A percentile compares a stretch with the other conserved stretches of the same genome.
Conservation (phyloP, 2,797 vertebrate species). For the Octomys mimax region DNA sequence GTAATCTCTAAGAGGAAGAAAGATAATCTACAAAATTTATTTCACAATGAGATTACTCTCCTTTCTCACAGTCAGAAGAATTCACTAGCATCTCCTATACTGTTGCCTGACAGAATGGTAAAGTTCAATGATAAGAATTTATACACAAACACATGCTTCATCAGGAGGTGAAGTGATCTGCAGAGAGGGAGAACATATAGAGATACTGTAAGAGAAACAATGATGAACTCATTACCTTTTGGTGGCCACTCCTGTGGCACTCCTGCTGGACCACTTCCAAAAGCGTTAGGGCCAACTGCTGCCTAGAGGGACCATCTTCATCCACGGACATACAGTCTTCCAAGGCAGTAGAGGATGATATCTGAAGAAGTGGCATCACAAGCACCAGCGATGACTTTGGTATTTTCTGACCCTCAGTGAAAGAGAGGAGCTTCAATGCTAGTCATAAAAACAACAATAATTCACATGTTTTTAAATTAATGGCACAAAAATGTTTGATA, state of each 20-base stretch:
- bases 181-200: neutral
- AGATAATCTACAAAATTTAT: slow-evolving; percentile 44
- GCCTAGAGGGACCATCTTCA: slow-evolving; percentile 88
- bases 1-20: neutral
- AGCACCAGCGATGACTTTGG: slow-evolving; percentile 89
- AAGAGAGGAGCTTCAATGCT: slow-evolving; percentile 92
- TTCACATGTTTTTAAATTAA: slow-evolving; percentile 47
- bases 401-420: slow-evolving; percentile 82
- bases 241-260: slow-evolving; percentile 63
- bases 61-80: neutral
- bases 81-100: neutral
- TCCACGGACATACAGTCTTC: slow-evolving; percentile 90
- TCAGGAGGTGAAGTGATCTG: neutral
- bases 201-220: slow-evolving; percentile 8
- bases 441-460: slow-evolving; percentile 63
- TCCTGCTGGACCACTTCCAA: slow-evolving; percentile 89
- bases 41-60: neutral
- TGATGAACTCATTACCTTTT: slow-evolving; percentile 78
- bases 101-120: neutral
- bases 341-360: slow-evolving; percentile 91
- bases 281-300: slow-evolving; percentile 90
- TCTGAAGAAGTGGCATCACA: slow-evolving; percentile 94
- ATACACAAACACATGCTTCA: neutral
- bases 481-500: neutral
- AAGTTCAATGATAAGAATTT: neutral